Percentiles rank a stretch among this genome's conserved stretches.
phyloP scores from a whole-genome alignment of 2,888 invertebrate species.

The Lasioglossum leucozonium region DNA sequence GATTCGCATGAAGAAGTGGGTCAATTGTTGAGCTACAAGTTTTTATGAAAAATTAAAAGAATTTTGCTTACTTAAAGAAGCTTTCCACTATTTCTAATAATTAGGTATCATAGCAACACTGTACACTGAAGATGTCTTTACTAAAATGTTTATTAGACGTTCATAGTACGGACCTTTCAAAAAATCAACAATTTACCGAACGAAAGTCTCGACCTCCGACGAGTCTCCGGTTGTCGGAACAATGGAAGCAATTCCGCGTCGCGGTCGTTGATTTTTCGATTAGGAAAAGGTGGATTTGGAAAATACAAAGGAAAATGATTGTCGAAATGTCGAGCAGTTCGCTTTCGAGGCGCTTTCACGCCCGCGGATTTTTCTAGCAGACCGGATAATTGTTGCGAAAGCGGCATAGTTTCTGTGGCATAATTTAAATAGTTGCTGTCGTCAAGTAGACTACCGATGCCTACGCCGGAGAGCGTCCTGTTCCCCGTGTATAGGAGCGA shows the following conservation, averaged over 20 bases:
- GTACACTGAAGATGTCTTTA: neutral
- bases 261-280: neutral
- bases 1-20: neutral
- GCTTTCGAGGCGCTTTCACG: conserved; percentile 66
- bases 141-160: neutral
- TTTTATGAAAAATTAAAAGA: neutral
- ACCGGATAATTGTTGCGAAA: conserved; percentile 73
- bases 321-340: conserved; percentile 27
- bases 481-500: conserved; percentile 6
- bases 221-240: neutral
- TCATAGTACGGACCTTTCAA: accelerated
- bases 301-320: conserved; percentile 1
- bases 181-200: neutral
- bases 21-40: neutral
- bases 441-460: conserved; percentile 62
- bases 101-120: neutral
- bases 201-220: neutral
- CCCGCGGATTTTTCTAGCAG: conserved; percentile 60
- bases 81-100: neutral
- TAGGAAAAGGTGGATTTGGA: neutral
- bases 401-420: conserved; percentile 71
- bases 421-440: conserved; percentile 70
- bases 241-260: neutral
- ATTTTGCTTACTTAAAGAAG: no score
- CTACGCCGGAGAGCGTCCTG: conserved; percentile 40